Base-by-base conservation (phyloP, 2,797 vertebrate genomes). In the Rhinichthys osculus region DNA sequence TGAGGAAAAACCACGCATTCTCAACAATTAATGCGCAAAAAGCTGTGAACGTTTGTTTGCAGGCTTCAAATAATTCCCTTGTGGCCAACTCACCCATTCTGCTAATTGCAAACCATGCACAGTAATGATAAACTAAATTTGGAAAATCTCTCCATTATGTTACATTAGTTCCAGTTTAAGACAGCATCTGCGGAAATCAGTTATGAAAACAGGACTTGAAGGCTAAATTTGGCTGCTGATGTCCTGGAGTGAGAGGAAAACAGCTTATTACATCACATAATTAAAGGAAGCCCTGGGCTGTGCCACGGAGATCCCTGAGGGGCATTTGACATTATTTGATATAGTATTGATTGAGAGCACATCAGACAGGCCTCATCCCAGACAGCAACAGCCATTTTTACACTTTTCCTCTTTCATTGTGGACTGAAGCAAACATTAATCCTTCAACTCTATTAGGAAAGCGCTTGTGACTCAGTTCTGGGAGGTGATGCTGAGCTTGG, bases 261-360 rank as follows among this genome's bases (percentile, higher is more conserved):
- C 78, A 40, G 59, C 85, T 84, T 86, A 77, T 84, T 80, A 79
- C 74, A 72, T 87, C 84, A 79, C 78, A 86, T 87, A 79, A 88
- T 90, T 88, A 87, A 87, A 82, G 76, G 38, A 84, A 88, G 83
- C 78, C 62, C 70, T 82, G 70, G 81, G 83, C 85, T 21, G 74
- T 1, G 77, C 67, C 67, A 62, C 47, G 33, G 52, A 71, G 80
- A 77, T 86, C 86, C 87, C 84, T 10, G 42, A 52, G 83, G 89
- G 35, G 78, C 79, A 35, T 81, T 88, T 86, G 81, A 87, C 87
- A 82, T 81, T 78, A 82, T 85, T 85, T 88, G 85, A 88, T 82
- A 80, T 82, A 80, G 83, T 78, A 80, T 47, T 87, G 85, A 87
- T 47, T 64, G 59, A 88, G 83, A 82, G 81, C 42, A 83, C 78